Conservation (phyloP, 2,888 invertebrate species). For the Mallateleia sp. region DNA sequence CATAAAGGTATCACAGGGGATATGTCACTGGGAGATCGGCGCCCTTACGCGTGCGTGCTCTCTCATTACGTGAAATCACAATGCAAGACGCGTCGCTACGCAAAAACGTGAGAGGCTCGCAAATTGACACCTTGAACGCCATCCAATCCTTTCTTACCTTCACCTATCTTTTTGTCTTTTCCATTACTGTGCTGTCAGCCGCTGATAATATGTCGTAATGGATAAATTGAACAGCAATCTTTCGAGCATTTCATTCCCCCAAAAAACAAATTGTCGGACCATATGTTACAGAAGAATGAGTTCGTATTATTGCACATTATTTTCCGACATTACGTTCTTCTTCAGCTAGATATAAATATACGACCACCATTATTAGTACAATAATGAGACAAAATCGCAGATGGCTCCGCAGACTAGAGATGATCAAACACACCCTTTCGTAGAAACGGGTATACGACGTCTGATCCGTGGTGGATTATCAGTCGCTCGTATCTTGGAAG, state of each 20-base stretch:
- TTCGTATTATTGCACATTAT: background rate
- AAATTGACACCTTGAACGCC: conserved; percentile 86
- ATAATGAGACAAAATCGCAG: background rate
- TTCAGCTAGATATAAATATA: background rate
- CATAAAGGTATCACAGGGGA: conserved; percentile 81
- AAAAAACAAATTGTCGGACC: background rate
- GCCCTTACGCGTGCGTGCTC: conserved; percentile 84
- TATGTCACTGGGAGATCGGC: conserved; percentile 73
- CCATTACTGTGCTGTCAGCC: too few relatives aligned
- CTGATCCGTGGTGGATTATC: conserved; percentile 42
- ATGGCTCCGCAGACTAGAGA: conserved; percentile 66
- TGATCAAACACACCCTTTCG: conserved; percentile 35
- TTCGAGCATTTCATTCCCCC: background rate
- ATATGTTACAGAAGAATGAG: background rate
- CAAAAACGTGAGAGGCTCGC: conserved; percentile 87
- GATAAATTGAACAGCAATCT: background rate
- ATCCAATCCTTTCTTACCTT: conserved; percentile 68
- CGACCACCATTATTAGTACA: conserved; percentile 2
- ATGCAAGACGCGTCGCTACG: conserved; percentile 85
- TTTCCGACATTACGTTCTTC: background rate
- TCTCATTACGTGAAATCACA: conserved; percentile 87
- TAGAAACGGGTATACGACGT: conserved; percentile 2
- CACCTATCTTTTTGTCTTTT: conserved; percentile 27
- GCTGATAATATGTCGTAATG: conserved; percentile 8
- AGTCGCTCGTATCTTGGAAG: conserved; percentile 17